Evolutionary conservation across 2,888 invertebrate species (phyloP), one percentile per base, ranked within the genome.

Genomic region (Oscheius onirici): DNA sequence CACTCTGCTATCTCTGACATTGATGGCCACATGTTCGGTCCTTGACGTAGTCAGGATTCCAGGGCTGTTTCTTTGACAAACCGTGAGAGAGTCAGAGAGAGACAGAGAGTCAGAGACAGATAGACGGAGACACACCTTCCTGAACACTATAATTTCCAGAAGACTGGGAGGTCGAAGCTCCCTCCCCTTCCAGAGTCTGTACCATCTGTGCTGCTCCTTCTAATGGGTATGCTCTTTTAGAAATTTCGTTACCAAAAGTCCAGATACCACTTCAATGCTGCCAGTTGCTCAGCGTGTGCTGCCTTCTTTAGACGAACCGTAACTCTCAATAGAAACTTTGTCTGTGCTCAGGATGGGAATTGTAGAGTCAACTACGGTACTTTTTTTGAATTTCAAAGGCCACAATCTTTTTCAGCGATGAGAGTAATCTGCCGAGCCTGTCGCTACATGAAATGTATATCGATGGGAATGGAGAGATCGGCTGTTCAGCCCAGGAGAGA

Each of bases 401-500:
- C n/a, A 15, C 6, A 44, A 43, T 3, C 20, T 17, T 17, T 43
- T 58, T 43, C 24, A 81, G 81, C 79, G 5, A 79, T 81, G 79
- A 69, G 81, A 61, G 81, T 81, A 8, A 81, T 81, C 34, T 81
- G 81, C 24, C 77, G 81, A 1, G 73, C 76, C 1, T 81, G 81
- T 61, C 74, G 81, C n/a, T 81, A 81, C 51, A 51, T 20, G 11
- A 79, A 80, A 40, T 81, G 81, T 57, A 57, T 81, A 5, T 22
- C 49, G 11, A 75, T 76, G 73, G 81, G 81, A 11, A 81, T 81
- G 81, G 79, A 81, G 15, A 66, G 75, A 34, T 65, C 72, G 20
- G 81, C 81, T 8, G 81, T 81, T 2, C 81, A 81, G 66, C 81
- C 81, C 1, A 69, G 81, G 11, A 71, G 81, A 1, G 81, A 81